Evolutionary conservation across 1,140 invertebrate genomes (phyloP).

Genomic region (Dendrolimus punctatus): DNA sequence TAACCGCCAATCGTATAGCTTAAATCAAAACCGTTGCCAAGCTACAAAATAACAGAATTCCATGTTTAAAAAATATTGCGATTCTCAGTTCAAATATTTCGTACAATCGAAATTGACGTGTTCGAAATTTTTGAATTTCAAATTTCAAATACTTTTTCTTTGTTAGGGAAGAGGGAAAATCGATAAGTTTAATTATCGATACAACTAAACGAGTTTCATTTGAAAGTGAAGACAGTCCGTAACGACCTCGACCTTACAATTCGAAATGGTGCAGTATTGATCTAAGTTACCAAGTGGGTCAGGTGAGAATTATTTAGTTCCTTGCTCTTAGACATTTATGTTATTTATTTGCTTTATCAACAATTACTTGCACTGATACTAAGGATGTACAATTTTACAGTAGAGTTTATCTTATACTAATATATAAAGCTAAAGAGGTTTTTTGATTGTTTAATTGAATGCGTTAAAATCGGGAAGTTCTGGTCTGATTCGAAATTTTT

Average conservation of each 20-base stretch:
- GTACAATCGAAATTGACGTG: conserved; percentile 26
- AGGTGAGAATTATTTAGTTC: conserved; percentile 7
- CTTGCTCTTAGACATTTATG: no score
- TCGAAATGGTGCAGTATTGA: conserved; percentile 49
- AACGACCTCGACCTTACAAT: conserved; percentile 40
- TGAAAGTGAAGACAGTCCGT: conserved; percentile 29
- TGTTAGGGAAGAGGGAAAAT: neutral
- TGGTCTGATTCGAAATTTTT: no score
- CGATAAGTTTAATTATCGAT: conserved; percentile 6
- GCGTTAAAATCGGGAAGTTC: no score
- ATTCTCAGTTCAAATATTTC: conserved; percentile 20
- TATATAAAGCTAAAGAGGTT: no score
- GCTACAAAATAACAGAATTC: conserved; percentile 53
- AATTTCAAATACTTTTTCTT: conserved; percentile 4
- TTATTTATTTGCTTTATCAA: no score
- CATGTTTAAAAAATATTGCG: conserved; percentile 19
- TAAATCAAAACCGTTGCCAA: conserved; percentile 32
- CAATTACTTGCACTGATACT: no score
- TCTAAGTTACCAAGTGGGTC: conserved; percentile 29
- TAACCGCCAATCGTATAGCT: conserved; percentile 6
- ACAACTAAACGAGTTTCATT: no score
- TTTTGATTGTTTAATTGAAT: no score
- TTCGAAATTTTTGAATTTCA: conserved; percentile 23
- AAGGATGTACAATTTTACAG: no score
- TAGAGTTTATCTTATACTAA: no score